Base-by-base conservation (phyloP, 2,888 invertebrate genomes). In the Zaprionus bogoriensis region DNA sequence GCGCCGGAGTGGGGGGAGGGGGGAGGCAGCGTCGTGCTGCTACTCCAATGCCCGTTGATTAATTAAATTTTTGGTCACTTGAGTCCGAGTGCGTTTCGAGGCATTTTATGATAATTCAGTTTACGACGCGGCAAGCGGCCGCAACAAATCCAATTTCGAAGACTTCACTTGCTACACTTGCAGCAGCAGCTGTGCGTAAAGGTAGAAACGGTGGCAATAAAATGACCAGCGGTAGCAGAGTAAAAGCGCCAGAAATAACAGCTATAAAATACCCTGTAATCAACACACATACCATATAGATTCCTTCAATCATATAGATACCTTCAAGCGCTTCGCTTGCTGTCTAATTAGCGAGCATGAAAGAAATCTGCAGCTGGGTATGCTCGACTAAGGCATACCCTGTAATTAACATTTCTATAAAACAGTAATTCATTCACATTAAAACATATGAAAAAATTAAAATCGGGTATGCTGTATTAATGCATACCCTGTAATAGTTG, bases 31-130 rank as follows among this genome's bases (percentile, higher is more conserved):
- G 30, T 6, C 7, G 14, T 6, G 4, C n/a, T n/a, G 32, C 32
- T 19, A 5, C 50, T 53, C 38, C 38, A 48, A 27, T 38, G 17
- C 2, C 12, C 20, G 32, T 42, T 66, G 51, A 54, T 64, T 80
- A 66, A 80, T 77, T 71, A 60, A 74, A 61, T 71, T 65, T 36
- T 47, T 62, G 59, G 60, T 55, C 67, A 74, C 67, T 76, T 76
- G 51, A 71, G 23, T 3, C 7, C 2, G 41, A 54, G 38, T 51
- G 45, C 60, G 25, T 54, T 54, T 25, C 4, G 46, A 52, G 38
- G 51, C 32, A 27, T 30, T 46, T 53, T 50, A 46, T 41, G 27
- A 39, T 68, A 58, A 71, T 71, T 65, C 60, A 30, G 59, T 77
- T 78, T 77, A 81, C 70, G 60, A 57, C 58, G 62, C 55, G 47